phyloP scores from a whole-genome alignment of 2,113 vertebrate genomes.

The Bubo bubo region DNA sequence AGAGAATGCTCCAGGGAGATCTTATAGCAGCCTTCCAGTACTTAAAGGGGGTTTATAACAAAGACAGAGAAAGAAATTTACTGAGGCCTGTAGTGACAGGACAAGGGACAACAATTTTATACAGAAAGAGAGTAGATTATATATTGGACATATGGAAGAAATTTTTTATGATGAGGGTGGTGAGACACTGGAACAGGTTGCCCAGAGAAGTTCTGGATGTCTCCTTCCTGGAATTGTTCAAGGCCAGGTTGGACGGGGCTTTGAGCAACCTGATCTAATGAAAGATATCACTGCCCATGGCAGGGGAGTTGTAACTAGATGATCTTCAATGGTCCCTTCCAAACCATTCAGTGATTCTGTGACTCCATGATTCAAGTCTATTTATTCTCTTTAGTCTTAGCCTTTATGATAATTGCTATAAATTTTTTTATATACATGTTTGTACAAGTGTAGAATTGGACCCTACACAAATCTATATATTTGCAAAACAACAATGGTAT shows the following conservation, averaged over 20 bases:
- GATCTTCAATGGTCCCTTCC: background rate
- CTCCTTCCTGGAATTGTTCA: background rate
- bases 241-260: background rate
- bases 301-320: background rate
- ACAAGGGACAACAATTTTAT: background rate
- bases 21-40: background rate
- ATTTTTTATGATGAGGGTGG: background rate
- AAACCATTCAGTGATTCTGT: background rate
- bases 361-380: background rate
- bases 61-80: background rate
- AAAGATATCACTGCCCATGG: background rate
- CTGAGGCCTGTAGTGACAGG: background rate
- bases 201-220: background rate
- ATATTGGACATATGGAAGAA: background rate
- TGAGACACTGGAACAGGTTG: background rate
- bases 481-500: background rate
- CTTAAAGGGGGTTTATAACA: background rate
- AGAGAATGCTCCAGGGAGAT: background rate
- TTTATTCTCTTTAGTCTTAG: background rate
- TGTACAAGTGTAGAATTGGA: background rate
- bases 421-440: background rate
- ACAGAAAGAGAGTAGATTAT: background rate
- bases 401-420: background rate
- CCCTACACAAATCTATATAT: background rate
- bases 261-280: background rate